Conservation (phyloP, 2,888 invertebrate genomes). For the Eledona agricola region DNA sequence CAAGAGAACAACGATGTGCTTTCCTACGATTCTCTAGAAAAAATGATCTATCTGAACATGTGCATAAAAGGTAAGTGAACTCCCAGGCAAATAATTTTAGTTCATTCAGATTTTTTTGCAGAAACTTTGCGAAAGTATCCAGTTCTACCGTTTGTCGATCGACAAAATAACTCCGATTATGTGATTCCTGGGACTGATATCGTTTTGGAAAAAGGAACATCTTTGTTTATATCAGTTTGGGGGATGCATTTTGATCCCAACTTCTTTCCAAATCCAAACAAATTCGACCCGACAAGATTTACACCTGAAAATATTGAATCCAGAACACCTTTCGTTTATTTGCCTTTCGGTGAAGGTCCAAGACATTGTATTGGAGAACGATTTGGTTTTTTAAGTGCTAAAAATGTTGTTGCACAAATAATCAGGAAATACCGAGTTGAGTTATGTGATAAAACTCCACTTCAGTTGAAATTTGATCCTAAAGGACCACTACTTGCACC, state of each 20-base stretch:
- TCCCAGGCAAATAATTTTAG: neutral
- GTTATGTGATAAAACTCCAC: constrained; percentile 30
- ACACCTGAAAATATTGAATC: constrained; percentile 46
- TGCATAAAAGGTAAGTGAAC: constrained; percentile 53
- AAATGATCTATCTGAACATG: constrained; percentile 64
- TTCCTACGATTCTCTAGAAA: constrained; percentile 60
- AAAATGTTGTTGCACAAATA: constrained; percentile 32
- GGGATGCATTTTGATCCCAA: constrained; percentile 56
- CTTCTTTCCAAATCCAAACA: constrained; percentile 57
- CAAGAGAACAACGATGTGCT: constrained; percentile 52
- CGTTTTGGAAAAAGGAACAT: constrained; percentile 51
- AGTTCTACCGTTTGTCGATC: constrained; percentile 49
- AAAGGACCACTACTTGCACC: constrained; percentile 38
- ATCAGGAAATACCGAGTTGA: constrained; percentile 37
- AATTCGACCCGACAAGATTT: constrained; percentile 59
- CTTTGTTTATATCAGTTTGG: constrained; percentile 52
- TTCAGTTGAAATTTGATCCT: constrained; percentile 35
- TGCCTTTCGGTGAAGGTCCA: constrained; percentile 34
- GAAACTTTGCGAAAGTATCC: constrained; percentile 60
- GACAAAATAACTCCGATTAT: constrained; percentile 47
- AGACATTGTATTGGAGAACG: constrained; percentile 39
- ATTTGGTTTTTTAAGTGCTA: constrained; percentile 35
- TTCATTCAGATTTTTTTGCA: constrained; percentile 39
- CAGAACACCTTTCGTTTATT: constrained; percentile 15
- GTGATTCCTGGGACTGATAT: constrained; percentile 43